Base-by-base conservation (phyloP, 2,797 vertebrate species). In the Spondyliosoma cantharus region DNA sequence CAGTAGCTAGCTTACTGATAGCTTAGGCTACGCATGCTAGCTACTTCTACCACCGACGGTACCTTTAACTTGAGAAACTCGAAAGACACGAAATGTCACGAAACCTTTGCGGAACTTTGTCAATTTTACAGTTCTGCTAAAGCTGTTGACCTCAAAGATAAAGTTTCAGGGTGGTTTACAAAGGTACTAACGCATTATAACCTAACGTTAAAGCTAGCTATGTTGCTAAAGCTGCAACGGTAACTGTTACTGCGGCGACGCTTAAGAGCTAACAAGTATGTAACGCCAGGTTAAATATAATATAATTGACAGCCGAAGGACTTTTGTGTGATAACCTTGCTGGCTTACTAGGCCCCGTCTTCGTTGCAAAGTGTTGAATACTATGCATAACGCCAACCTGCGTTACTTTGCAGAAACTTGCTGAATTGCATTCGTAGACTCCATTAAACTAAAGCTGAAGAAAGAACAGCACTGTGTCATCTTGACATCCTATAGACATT, bases 1-100 rank as follows among this genome's bases (percentile, higher is more conserved):
- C 71, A 62, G 53, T 25, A 82, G 89, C 79, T 86, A 82, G 57
- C 66, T 42, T 43, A n/a, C 15, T 53, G 49, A 3, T 73, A 83
- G 82, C 76, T 19, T 6, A 8, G 72, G 57, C 84, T 86, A 32
- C 25, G 22, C 7, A 50, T 15, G 77, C 66, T 84, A 79, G 52
- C 80, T 66, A 25, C 53, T 20, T 64, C 45, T 49, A 17, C 6
- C 27, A 42, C 6, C 7, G 4, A 46, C 19, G 60, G 45, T 56
- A 83, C 76, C 71, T 76, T 66, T 42, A 37, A 54, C 24, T 24
- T 1, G 2, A 2, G 12, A 5, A 32, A n/a, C 56, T 48, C 52
- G 0, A 15, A 32, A 57, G 60, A 43, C 20, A 67, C 5, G 49
- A 54, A 32, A 79, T 50, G 60, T 70, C 62, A 60, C 15, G 13